Conservation (phyloP, 2,797 vertebrate species). For the Acanthurus tractus region DNA sequence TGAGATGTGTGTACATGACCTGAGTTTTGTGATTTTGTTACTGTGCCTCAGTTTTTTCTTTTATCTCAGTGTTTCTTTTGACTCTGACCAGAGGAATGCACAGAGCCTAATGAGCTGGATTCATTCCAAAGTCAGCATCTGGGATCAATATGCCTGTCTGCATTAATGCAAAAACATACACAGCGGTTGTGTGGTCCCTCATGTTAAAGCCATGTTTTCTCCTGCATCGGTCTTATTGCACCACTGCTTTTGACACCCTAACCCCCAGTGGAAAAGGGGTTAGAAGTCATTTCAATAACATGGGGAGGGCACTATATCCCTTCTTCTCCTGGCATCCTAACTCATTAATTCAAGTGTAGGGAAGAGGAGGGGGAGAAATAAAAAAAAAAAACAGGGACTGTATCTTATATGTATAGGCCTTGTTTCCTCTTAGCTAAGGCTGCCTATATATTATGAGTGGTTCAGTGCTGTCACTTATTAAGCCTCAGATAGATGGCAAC, state of each 20-base stretch:
- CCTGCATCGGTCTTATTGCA: constrained; percentile 38
- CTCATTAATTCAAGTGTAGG: constrained; percentile 69
- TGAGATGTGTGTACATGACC: constrained; percentile 38
- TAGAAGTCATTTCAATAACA: constrained; percentile 65
- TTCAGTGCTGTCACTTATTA: constrained; percentile 65
- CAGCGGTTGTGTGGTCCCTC: constrained; percentile 49
- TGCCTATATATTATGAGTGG: constrained; percentile 60
- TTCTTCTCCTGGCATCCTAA: constrained; percentile 40
- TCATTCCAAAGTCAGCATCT: constrained; percentile 68
- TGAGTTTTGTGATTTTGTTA: constrained; percentile 16
- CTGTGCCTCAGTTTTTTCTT: constrained; percentile 3
- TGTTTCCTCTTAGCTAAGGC: constrained; percentile 53
- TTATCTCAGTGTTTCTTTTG: constrained; percentile 38
- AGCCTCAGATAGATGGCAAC: constrained; percentile 46
- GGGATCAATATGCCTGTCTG: constrained; percentile 73
- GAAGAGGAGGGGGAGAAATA: constrained; percentile 39
- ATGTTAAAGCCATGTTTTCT: constrained; percentile 67
- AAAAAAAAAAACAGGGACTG: constrained; percentile 50
- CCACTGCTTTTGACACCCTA: constrained; percentile 1
- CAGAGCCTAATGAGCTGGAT: constrained; percentile 74
- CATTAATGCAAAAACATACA: constrained; percentile 78
- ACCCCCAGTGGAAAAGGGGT: constrained; percentile 40
- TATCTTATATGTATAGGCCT: constrained; percentile 35
- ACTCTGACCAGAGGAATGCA: constrained; percentile 10
- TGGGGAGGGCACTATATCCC: constrained; percentile 25